Conservation (phyloP, 2,113 vertebrate genomes). For the Perognathus longimembris region DNA sequence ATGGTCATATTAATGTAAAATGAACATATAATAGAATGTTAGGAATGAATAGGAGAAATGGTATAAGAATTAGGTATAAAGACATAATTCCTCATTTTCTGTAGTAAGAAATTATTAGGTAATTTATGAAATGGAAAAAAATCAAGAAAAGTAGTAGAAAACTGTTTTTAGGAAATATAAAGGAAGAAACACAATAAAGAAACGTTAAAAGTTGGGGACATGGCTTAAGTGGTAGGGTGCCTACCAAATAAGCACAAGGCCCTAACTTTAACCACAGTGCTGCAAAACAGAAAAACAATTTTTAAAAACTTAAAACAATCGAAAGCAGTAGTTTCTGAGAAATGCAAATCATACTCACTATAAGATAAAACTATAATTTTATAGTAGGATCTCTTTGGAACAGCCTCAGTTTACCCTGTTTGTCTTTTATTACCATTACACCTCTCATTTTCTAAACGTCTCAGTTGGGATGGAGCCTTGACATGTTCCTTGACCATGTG, state of each 20-base stretch:
- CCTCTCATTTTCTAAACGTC: neutral
- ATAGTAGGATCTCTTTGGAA: neutral
- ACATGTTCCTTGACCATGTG: neutral
- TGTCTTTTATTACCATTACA: neutral
- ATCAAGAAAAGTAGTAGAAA: constrained; percentile 29
- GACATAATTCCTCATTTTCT: constrained; percentile 20
- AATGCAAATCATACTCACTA: neutral
- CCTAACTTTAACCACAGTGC: neutral
- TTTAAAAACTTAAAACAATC: neutral
- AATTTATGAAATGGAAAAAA: constrained; percentile 53
- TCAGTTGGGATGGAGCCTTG: neutral
- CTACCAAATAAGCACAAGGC: neutral
- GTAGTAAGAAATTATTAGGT: constrained; percentile 26
- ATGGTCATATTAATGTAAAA: constrained; percentile 34
- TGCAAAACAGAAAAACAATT: no score
- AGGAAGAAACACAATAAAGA: constrained; percentile 7
- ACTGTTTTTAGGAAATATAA: constrained; percentile 38
- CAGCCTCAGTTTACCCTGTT: neutral
- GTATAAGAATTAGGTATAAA: neutral
- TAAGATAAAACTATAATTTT: neutral
- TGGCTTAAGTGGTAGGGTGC: neutral
- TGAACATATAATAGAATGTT: constrained; percentile 44
- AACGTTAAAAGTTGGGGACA: neutral
- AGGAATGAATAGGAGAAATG: constrained; percentile 5
- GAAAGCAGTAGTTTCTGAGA: neutral